phyloP scores from a whole-genome alignment of 2,888 invertebrate species.

The Chymomyza amoena region DNA sequence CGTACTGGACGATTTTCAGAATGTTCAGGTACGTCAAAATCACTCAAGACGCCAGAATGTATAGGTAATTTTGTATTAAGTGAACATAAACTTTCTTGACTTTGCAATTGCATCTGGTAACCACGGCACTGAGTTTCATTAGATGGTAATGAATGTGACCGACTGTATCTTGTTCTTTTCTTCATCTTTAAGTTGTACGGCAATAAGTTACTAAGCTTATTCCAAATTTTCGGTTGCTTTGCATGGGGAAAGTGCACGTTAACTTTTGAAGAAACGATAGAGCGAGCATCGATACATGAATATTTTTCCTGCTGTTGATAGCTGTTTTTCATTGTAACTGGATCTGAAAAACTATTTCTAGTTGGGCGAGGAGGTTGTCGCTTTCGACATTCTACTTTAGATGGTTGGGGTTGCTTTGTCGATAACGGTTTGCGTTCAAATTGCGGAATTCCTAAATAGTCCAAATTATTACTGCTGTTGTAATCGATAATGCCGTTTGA shows the following conservation, averaged over 20 bases:
- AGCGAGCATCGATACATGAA: not conserved
- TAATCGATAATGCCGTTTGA: constrained; percentile 79
- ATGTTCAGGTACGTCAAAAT: constrained; percentile 59
- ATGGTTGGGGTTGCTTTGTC: not conserved
- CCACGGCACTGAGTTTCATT: constrained; percentile 81
- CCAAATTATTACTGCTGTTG: constrained; percentile 75
- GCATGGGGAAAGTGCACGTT: not conserved
- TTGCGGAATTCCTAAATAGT: constrained; percentile 45
- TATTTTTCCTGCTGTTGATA: constrained; percentile 44
- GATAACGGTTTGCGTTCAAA: too few relatives aligned
- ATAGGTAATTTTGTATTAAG: constrained; percentile 32
- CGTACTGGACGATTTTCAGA: constrained; percentile 69
- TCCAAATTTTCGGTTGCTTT: constrained; percentile 75
- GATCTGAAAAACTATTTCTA: not conserved
- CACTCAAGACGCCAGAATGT: constrained; percentile 12
- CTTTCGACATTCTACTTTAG: not conserved
- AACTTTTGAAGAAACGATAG: constrained; percentile 3
- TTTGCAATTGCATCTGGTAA: constrained; percentile 48
- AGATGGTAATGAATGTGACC: constrained; percentile 90
- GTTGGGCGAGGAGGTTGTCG: not conserved
- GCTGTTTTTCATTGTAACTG: constrained; percentile 54
- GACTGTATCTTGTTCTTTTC: constrained; percentile 77
- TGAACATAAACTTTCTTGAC: constrained; percentile 62
- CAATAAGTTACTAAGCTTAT: constrained; percentile 83
- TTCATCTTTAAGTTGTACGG: constrained; percentile 86